Evolutionary conservation across 1,140 invertebrate genomes (phyloP).

Genomic region (Trichoplusia ni): DNA sequence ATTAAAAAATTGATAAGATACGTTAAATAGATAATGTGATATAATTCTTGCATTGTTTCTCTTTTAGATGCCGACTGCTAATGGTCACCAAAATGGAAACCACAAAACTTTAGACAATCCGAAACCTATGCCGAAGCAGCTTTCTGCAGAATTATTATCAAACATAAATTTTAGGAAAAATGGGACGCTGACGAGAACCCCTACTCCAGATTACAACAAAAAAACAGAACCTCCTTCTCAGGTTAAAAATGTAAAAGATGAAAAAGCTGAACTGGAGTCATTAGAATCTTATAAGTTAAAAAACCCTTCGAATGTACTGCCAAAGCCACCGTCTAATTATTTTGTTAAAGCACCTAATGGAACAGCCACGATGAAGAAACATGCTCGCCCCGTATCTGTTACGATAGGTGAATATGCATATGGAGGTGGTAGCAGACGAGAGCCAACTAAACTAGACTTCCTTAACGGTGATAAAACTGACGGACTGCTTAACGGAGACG

Average conservation of each 20-base stretch:
- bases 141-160: constrained; percentile 51
- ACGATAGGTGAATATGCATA: constrained; percentile 87
- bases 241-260: constrained; percentile 78
- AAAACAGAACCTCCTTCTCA: constrained; percentile 64
- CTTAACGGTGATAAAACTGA: constrained; percentile 78
- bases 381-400: constrained; percentile 81
- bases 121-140: constrained; percentile 38
- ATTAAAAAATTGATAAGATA: too few relatives aligned
- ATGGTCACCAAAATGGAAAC: constrained; percentile 61
- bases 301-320: constrained; percentile 82
- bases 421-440: constrained; percentile 81
- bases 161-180: constrained; percentile 60
- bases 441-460: constrained; percentile 86
- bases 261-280: constrained; percentile 85
- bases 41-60: too few relatives aligned
- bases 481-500: constrained; percentile 56
- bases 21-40: too few relatives aligned
- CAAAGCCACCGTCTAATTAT: constrained; percentile 86
- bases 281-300: constrained; percentile 87
- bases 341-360: constrained; percentile 82
- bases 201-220: constrained; percentile 84
- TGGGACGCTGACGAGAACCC: constrained; percentile 75
- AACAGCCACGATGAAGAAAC: constrained; percentile 78
- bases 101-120: constrained; percentile 37
- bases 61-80: constrained; percentile 69